Percentiles rank a stretch among this genome's conserved stretches.
phyloP scores from a whole-genome alignment of 1,140 invertebrate species.

The Trachymyrmex septentrionalis region DNA sequence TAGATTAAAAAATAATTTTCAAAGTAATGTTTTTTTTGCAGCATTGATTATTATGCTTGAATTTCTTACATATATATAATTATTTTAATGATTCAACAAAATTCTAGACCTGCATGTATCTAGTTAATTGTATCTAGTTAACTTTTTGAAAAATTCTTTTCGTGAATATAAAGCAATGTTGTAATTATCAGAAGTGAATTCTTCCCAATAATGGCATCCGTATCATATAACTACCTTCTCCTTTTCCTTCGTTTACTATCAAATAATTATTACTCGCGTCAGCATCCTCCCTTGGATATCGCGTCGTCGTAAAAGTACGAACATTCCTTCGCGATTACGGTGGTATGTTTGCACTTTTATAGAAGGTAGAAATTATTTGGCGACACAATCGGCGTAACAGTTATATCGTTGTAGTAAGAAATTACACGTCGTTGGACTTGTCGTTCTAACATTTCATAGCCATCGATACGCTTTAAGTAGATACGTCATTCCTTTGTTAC shows the following conservation, averaged over 20 bases:
- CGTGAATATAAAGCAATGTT: background rate
- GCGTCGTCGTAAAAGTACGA: slow-evolving; percentile 56
- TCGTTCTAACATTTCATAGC: slow-evolving; percentile 25
- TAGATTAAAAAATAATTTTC: too few species aligned
- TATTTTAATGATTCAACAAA: too few species aligned
- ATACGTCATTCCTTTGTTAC: slow-evolving; percentile 43
- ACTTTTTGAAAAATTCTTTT: too few species aligned
- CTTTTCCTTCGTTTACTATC: background rate
- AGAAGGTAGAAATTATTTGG: background rate
- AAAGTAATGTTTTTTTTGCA: too few species aligned
- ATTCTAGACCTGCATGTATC: too few species aligned
- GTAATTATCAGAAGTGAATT: slow-evolving; percentile 23
- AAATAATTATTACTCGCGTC: slow-evolving; percentile 56
- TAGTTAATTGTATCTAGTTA: too few species aligned
- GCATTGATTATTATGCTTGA: too few species aligned
- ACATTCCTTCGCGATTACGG: background rate
- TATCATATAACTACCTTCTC: background rate
- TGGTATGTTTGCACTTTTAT: background rate
- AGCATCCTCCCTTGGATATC: slow-evolving; percentile 27
- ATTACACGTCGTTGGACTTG: slow-evolving; percentile 34
- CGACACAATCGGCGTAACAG: slow-evolving; percentile 36
- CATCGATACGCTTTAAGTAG: slow-evolving; percentile 12
- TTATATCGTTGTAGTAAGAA: slow-evolving; percentile 71
- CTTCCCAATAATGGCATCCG: too few species aligned
- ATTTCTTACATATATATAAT: too few species aligned